phyloP scores from a whole-genome alignment of 2,888 invertebrate genomes.

The Lysandra coridon region DNA sequence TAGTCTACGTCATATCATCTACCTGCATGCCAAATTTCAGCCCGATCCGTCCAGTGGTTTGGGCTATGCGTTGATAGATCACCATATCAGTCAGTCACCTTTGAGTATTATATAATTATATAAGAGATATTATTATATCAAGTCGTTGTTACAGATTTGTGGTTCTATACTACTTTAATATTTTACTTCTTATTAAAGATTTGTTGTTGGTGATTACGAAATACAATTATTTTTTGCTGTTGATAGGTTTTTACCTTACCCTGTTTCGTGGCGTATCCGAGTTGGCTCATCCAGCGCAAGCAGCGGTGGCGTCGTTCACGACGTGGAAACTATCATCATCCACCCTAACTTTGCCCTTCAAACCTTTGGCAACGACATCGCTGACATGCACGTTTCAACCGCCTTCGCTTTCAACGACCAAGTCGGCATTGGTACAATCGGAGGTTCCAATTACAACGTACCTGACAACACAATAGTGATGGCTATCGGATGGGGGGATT shows the following conservation, averaged over 20 bases:
- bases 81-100: constrained; percentile 23
- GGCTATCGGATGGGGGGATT: constrained; percentile 46
- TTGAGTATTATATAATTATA: not conserved
- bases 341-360: constrained; percentile 49
- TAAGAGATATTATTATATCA: no score
- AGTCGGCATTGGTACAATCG: constrained; percentile 39
- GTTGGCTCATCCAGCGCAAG: constrained; percentile 43
- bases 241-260: not conserved
- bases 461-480: constrained; percentile 43
- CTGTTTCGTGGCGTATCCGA: constrained; percentile 45
- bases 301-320: constrained; percentile 42
- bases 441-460: constrained; percentile 41
- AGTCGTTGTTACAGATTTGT: no score
- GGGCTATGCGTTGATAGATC: constrained; percentile 12
- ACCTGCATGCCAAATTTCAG: no score
- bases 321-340: constrained; percentile 31
- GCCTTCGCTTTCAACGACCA: constrained; percentile 35
- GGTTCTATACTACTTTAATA: no score
- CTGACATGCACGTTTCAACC: constrained; percentile 43
- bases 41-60: no score
- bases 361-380: constrained; percentile 47
- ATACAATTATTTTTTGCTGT: no score
- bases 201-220: no score
- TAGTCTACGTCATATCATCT: no score
- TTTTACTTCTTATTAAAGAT: no score